Percentiles rank a stretch among this genome's conserved stretches.
Evolutionary conservation across 2,113 vertebrate species (phyloP).

Genomic region (Aviceda subcristata): DNA sequence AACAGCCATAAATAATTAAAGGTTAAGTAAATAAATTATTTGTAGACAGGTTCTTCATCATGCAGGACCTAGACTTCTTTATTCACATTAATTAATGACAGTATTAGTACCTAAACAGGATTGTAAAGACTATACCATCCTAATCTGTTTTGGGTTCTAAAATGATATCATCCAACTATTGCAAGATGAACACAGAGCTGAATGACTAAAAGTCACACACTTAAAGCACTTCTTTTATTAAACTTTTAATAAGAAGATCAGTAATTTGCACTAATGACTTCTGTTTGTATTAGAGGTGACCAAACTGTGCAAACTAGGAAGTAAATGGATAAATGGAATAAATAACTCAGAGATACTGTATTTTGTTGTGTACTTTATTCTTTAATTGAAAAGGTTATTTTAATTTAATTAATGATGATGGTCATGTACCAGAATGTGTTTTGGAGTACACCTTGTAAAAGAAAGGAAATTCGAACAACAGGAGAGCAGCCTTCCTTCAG

Average conservation of each 20-base stretch:
- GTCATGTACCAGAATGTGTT: background rate
- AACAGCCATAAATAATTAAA: background rate
- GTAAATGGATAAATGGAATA: background rate
- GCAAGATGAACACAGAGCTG: background rate
- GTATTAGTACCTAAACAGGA: background rate
- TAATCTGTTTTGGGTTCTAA: background rate
- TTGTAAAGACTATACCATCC: background rate
- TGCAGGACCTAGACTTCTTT: background rate
- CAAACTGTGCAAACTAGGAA: background rate
- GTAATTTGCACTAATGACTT: constrained; percentile 17
- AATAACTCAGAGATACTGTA: background rate
- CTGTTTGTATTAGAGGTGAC: background rate
- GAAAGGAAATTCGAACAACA: background rate
- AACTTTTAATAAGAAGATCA: constrained; percentile 22
- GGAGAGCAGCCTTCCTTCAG: background rate
- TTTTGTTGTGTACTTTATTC: background rate
- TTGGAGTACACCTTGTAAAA: background rate
- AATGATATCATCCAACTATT: background rate
- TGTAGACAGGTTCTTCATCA: background rate
- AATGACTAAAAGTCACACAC: background rate
- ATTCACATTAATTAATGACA: background rate
- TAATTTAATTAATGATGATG: background rate
- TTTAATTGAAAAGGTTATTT: constrained; percentile 17
- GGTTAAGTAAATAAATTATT: background rate
- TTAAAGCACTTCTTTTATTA: constrained; percentile 2